Percentiles rank a stretch among this genome's conserved stretches.
Conservation (phyloP, 2,797 vertebrate genomes). For the Lagorchestes hirsutus region DNA sequence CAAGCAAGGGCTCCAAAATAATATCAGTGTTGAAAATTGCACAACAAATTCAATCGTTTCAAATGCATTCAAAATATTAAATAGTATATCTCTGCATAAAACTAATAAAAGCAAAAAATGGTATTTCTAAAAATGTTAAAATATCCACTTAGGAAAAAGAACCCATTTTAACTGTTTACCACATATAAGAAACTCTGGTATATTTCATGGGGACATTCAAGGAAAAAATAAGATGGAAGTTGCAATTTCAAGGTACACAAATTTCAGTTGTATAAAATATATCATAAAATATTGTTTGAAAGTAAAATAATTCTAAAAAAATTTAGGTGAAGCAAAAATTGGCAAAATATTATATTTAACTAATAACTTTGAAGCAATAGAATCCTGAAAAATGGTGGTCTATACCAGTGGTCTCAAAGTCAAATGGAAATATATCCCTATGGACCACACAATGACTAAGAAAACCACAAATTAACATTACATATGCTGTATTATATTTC, state of each 20-base stretch:
- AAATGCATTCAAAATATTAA: constrained; percentile 8
- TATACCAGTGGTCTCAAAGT: no score
- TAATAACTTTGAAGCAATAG: neutral
- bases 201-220: neutral
- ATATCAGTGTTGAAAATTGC: neutral
- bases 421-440: no score
- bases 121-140: neutral
- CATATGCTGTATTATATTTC: no score
- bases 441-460: no score
- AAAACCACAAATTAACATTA: no score
- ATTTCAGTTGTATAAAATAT: neutral
- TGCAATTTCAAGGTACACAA: neutral
- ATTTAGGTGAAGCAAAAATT: neutral
- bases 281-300: neutral
- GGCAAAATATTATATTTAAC: neutral
- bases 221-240: neutral
- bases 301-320: neutral
- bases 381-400: no score
- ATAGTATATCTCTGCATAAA: neutral
- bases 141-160: neutral
- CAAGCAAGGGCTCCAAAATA: constrained; percentile 26
- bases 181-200: neutral
- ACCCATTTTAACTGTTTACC: neutral
- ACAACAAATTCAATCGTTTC: neutral
- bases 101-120: neutral